Percentiles rank a stretch among this genome's conserved stretches.
These are phyloP conservation scores for Mechanitis mazaeus DNA, from an alignment of 2,888 invertebrate species.

Conservation along the genomic window DNA sequence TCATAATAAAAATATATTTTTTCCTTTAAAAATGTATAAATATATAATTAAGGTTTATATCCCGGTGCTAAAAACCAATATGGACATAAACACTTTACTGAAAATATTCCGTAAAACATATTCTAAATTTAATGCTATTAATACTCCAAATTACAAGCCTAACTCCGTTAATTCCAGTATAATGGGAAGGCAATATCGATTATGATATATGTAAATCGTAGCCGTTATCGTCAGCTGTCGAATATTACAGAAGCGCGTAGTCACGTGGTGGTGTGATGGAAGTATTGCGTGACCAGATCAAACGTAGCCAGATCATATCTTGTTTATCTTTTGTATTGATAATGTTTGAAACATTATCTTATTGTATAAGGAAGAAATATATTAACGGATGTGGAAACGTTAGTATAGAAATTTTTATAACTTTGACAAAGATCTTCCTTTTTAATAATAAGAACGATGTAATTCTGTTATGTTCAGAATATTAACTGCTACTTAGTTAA, in stretches of 20 bases:
- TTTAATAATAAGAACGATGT: no score
- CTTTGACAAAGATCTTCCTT: no score
- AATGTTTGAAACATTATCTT: background rate
- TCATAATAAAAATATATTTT: no score
- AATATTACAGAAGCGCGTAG: slow-evolving; percentile 32
- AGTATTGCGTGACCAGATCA: slow-evolving; percentile 14
- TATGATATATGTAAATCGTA: slow-evolving; percentile 28
- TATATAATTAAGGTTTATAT: no score
- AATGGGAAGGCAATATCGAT: slow-evolving; percentile 15
- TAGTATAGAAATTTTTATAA: no score
- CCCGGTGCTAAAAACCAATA: no score
- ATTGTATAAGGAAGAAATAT: background rate
- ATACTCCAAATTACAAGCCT: slow-evolving; percentile 7
- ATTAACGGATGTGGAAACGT: no score
- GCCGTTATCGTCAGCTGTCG: slow-evolving; percentile 37
- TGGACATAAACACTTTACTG: background rate
- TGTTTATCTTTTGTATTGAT: slow-evolving; percentile 1
- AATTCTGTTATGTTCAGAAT: no score
- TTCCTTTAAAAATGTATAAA: no score
- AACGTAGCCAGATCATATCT: slow-evolving; percentile 9
- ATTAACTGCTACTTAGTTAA: no score
- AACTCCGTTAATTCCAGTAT: slow-evolving; percentile 14
- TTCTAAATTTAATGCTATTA: background rate
- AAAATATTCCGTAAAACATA: background rate
- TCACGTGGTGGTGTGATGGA: slow-evolving; percentile 28